phyloP scores from a whole-genome alignment of 2,113 vertebrate species.

The Daboia siamensis region DNA sequence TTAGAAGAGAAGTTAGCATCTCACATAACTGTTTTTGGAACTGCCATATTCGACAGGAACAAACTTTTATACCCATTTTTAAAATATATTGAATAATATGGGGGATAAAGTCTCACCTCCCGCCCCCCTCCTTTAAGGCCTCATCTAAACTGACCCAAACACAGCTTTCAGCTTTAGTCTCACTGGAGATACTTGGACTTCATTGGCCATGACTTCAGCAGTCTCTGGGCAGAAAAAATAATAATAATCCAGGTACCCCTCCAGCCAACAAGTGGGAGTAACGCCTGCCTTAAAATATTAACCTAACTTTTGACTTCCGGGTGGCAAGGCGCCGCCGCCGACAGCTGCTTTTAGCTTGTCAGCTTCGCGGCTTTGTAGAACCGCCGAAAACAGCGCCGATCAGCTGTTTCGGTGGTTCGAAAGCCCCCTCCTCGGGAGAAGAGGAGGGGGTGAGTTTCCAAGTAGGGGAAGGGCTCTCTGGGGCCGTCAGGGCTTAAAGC shows the following conservation, averaged over 20 bases:
- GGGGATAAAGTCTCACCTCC: not conserved
- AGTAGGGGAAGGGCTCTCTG: no score
- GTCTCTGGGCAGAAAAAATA: not conserved
- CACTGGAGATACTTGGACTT: not conserved
- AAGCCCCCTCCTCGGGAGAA: no score
- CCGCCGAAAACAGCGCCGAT: no score
- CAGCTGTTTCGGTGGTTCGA: no score
- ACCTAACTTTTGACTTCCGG: not conserved
- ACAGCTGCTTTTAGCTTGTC: no score
- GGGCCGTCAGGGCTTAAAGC: no score
- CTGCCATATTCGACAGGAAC: not conserved
- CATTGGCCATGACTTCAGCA: not conserved
- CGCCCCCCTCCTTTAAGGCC: not conserved
- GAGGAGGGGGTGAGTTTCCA: no score
- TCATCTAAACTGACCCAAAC: not conserved
- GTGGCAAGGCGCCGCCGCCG: no score
- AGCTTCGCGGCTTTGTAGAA: no score
- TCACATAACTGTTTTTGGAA: not conserved
- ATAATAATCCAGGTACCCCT: not conserved
- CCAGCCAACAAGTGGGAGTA: not conserved
- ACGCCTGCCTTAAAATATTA: not conserved
- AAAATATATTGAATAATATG: not conserved
- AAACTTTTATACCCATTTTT: not conserved
- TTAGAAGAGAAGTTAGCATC: not conserved
- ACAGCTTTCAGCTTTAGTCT: not conserved